Conservation (phyloP, 1,140 invertebrate species). For the Trichogramma pretiosum region DNA sequence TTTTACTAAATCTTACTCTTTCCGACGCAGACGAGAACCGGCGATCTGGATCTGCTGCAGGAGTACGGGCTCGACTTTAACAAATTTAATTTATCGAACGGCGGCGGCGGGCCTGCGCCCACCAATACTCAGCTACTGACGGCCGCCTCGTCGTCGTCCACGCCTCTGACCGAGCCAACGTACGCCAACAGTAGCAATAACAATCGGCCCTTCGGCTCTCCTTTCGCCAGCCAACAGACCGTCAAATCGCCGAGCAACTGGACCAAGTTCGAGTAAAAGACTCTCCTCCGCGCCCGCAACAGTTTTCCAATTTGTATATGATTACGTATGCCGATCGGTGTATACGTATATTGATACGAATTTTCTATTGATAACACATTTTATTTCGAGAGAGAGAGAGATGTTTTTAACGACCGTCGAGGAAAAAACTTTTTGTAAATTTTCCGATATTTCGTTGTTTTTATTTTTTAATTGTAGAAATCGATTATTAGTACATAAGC, state of each 20-base stretch:
- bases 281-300: neutral
- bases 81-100: slow-evolving; percentile 38
- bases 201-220: slow-evolving; percentile 28
- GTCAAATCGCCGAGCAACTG: slow-evolving; percentile 43
- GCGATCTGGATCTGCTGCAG: slow-evolving; percentile 47
- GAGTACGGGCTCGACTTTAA: slow-evolving; percentile 50
- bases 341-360: slow-evolving; percentile 12
- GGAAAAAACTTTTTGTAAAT: too few species aligned
- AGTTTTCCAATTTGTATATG: slow-evolving; percentile 9
- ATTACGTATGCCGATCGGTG: slow-evolving; percentile 8
- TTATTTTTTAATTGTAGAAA: too few species aligned
- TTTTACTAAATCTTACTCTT: neutral
- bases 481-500: too few species aligned
- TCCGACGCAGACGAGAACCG: slow-evolving; percentile 26
- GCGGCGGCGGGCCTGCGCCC: slow-evolving; percentile 21
- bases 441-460: too few species aligned
- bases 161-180: slow-evolving; percentile 14
- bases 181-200: slow-evolving; percentile 6
- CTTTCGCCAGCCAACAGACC: slow-evolving; percentile 24
- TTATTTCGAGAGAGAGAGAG: too few species aligned
- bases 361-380: too few species aligned
- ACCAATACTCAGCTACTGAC: too few species aligned
- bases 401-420: too few species aligned
- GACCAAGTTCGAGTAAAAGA: slow-evolving; percentile 42
- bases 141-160: slow-evolving; percentile 3